Evolutionary conservation across 1,140 invertebrate genomes (phyloP), one percentile per base, ranked within the genome.

Genomic region (Drosophila pseudoobscura): DNA sequence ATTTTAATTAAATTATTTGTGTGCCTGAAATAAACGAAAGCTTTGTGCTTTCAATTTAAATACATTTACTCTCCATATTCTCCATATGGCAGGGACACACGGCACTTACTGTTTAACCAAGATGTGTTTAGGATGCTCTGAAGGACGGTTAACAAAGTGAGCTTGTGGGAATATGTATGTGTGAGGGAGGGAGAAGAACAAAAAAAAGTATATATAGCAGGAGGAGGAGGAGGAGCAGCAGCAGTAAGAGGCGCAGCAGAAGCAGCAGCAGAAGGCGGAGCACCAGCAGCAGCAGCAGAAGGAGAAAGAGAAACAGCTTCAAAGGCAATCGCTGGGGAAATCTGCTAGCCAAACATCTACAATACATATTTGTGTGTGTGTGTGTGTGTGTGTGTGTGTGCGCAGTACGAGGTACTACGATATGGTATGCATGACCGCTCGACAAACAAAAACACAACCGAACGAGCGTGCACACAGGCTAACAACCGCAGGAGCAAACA

Each of bases 241-340:
- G 20, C 0, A 20, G 20, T 20, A 20, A 20, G 20, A 20, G 20
- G 20, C 1, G 20, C 20, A 20, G 20, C 20, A 31, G 11, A 0
- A 39, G 11, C 11, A 15, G 51, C 22, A 56, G 58, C 15, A 56
- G 6, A 8, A 31, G 68, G 6, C 24, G 54, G 17, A 7, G 47
- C 13, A n/a, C 17, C 50, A 44, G n/a, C 31, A 71, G 52, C 51
- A 31, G 29, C 0, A 8, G 29, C 0, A 11, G 35, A 0, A 5
- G 3, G 26, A 3, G 35, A 29, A 17, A 7, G 50, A 35, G 29
- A 15, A 53, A 22, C 17, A 13, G 53, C 79, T 71, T 84, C 80
- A 84, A 84, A 84, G 80, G 55, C 70, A 75, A 83, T 79, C 83
- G 72, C 78, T 82, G 56, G 83, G 83, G 83, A 88, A 88, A 88